Percentiles rank a stretch among this genome's conserved stretches.
Conservation (phyloP, 2,797 vertebrate species). For the Chaenodraco wilsoni region DNA sequence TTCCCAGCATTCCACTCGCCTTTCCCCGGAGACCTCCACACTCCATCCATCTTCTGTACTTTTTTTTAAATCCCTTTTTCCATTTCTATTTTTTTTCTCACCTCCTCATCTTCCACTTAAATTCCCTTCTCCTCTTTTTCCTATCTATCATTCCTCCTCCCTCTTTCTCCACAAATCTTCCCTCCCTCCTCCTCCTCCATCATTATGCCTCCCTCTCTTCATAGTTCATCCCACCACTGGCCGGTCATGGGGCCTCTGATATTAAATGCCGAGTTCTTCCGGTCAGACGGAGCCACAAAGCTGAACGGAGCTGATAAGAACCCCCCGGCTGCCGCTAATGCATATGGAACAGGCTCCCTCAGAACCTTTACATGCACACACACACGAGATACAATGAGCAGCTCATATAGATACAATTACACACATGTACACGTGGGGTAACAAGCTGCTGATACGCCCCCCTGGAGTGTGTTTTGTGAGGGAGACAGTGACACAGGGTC, state of each 20-base stretch:
- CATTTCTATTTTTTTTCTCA: too few relatives aligned
- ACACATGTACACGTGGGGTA: constrained; percentile 17
- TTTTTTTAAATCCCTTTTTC: not conserved
- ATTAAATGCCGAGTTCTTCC: constrained; percentile 44
- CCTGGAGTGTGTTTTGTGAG: constrained; percentile 42
- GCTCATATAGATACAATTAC: constrained; percentile 36
- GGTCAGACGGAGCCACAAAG: constrained; percentile 43
- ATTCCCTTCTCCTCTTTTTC: not conserved
- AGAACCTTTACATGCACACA: constrained; percentile 14
- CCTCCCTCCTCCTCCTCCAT: not conserved
- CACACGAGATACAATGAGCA: constrained; percentile 36
- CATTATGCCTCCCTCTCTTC: not conserved
- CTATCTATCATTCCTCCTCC: constrained; percentile 16
- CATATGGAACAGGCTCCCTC: constrained; percentile 51
- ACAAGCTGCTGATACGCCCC: constrained; percentile 63
- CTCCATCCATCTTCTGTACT: not conserved
- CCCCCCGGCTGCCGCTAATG: constrained; percentile 45
- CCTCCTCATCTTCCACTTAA: not conserved
- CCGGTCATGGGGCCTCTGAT: constrained; percentile 26
- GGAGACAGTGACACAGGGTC: constrained; percentile 47
- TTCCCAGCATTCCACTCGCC: constrained; percentile 7
- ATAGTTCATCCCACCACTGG: constrained; percentile 35
- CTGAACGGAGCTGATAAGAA: constrained; percentile 69
- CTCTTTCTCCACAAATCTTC: not conserved
- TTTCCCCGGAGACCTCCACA: not conserved